Base-by-base conservation (phyloP, 2,113 vertebrate genomes). In the Solea senegalensis region DNA sequence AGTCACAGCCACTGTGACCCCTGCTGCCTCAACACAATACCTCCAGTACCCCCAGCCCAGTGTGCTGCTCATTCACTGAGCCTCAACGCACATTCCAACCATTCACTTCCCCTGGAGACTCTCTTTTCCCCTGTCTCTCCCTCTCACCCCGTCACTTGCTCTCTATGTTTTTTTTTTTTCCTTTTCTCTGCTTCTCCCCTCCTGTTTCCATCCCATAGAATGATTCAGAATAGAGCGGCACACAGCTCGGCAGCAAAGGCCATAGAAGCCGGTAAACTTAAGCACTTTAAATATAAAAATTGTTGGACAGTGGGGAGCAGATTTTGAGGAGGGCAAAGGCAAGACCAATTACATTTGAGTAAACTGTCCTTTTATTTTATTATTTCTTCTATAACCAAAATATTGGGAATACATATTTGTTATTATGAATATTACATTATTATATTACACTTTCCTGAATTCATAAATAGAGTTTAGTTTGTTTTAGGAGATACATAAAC, bases 91-190 rank as follows among this genome's bases (percentile, higher is more conserved):
- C 86, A 92, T 92, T 93, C 92, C 90, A 85, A 76, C 89, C 86
- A 90, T 89, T 88, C 90, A 89, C 84, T 89, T 88, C 86, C 87
- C 91, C 79, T 86, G 85, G 86, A 91, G 89, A 92, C 85, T 85
- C 79, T 76, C 81, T 67, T 77, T 57, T 62, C 72, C 74, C 48
- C 76, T 50, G 69, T 69, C 69, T 44, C 71, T 74, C 64, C 64
- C 75, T 76, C 82, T 84, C 78, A 76, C 75, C 63, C 80, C 60
- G 55, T 79, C 88, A 80, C 78, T 86, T 7, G 40, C 67, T 81
- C 75, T 62, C 60, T 44, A 60, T 72, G 63, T 74, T 82, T 79
- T 12, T 50, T 52, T 52, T 9, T 11, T 52, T 21, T 3, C 21
- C 26, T 65, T 78, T 4, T 43, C 72, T 75, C 44, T 0, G 34